These are phyloP conservation scores for Gila robusta DNA, from an alignment of 2,797 vertebrate species.

Conservation along the genomic window DNA sequence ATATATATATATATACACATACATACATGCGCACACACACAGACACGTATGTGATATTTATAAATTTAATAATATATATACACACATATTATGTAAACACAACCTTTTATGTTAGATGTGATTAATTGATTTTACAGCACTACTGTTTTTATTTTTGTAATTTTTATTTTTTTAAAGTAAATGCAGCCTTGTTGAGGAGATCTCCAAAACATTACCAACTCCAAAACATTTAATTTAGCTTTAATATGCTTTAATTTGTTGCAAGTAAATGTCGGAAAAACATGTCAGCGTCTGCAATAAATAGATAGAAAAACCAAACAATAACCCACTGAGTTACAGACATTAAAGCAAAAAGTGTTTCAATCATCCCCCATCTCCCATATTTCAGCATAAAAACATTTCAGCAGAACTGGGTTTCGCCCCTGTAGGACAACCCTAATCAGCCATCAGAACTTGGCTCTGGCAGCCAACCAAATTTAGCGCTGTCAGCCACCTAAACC, in stretches of 20 bases:
- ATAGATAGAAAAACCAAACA: background rate
- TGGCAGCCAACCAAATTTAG: conserved; percentile 32
- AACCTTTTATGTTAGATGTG: too few relatives aligned
- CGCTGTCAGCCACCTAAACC: conserved; percentile 34
- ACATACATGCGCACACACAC: too few relatives aligned
- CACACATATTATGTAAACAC: too few relatives aligned
- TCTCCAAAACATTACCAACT: background rate
- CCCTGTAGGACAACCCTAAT: conserved; percentile 21
- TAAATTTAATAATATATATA: too few relatives aligned
- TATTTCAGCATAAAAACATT: background rate
- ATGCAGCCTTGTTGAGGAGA: background rate
- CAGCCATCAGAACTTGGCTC: conserved; percentile 10
- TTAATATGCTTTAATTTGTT: background rate
- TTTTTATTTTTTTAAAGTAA: background rate
- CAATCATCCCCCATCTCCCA: background rate
- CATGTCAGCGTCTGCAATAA: background rate
- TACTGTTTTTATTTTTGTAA: too few relatives aligned
- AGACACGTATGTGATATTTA: too few relatives aligned
- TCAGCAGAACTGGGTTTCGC: conserved; percentile 9
- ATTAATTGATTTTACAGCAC: too few relatives aligned
- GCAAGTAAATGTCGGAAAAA: background rate
- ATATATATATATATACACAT: too few relatives aligned
- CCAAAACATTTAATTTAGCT: background rate
- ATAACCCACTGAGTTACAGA: background rate
- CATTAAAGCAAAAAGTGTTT: background rate